phyloP scores from a whole-genome alignment of 2,888 invertebrate species.

The Chrysodeixis includens region DNA sequence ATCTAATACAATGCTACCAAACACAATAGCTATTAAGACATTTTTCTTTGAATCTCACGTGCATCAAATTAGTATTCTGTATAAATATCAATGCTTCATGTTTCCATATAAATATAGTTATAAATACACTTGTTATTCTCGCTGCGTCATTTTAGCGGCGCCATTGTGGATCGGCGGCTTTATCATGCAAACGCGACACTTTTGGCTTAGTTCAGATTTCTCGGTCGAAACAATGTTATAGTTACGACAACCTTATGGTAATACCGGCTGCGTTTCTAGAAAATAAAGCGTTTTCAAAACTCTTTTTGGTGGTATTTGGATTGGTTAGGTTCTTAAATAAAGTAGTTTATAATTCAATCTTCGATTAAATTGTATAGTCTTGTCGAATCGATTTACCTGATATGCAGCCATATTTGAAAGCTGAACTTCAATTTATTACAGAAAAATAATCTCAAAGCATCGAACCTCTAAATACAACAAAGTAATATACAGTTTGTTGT shows the following conservation, averaged over 20 bases:
- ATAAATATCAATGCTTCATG: background rate
- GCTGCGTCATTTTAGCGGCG: constrained; percentile 72
- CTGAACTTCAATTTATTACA: too few relatives aligned
- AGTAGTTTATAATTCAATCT: background rate
- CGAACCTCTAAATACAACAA: too few relatives aligned
- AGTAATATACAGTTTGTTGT: too few relatives aligned
- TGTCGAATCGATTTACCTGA: background rate
- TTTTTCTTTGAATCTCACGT: background rate
- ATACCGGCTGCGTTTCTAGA: constrained; percentile 48
- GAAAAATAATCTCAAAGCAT: background rate
- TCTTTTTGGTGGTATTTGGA: constrained; percentile 15
- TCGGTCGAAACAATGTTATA: constrained; percentile 73
- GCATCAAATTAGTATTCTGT: constrained; percentile 6
- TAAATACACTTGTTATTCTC: constrained; percentile 35
- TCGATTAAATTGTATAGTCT: background rate
- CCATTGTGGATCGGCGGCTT: constrained; percentile 82
- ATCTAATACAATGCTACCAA: background rate
- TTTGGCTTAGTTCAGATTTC: constrained; percentile 77
- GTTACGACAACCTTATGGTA: constrained; percentile 60
- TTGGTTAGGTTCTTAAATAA: background rate
- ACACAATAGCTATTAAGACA: background rate
- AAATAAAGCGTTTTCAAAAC: constrained; percentile 29
- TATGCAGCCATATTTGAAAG: too few relatives aligned
- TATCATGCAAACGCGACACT: constrained; percentile 82
- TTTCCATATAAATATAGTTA: constrained; percentile 6